phyloP scores from a whole-genome alignment of 2,888 invertebrate species.

The Cancer borealis region DNA sequence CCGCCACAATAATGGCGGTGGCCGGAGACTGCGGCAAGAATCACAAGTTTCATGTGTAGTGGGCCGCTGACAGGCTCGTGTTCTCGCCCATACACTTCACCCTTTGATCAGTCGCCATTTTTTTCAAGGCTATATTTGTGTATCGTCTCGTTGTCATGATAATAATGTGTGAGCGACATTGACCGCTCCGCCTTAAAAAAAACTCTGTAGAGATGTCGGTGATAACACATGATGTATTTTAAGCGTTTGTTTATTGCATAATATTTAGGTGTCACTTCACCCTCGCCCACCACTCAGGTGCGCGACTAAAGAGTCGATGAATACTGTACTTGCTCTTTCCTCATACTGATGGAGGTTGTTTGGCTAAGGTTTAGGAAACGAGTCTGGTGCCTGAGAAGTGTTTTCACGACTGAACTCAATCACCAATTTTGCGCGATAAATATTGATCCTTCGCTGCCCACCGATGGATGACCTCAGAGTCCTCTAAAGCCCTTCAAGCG shows the following conservation, averaged over 20 bases:
- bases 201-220: neutral
- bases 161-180: neutral
- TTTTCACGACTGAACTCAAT: constrained; percentile 45
- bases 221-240: constrained; percentile 9
- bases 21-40: neutral
- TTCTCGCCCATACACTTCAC: neutral
- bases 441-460: constrained; percentile 48
- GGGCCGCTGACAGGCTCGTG: neutral
- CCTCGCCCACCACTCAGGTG: neutral
- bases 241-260: neutral
- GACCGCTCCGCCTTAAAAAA: neutral
- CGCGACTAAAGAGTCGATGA: constrained; percentile 26
- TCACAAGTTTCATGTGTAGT: constrained; percentile 36
- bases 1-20: neutral
- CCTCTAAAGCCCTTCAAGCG: constrained; percentile 57
- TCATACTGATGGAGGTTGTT: constrained; percentile 9
- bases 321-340: constrained; percentile 23
- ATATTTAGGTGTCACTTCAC: constrained; percentile 7
- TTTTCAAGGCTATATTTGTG: neutral
- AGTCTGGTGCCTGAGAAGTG: constrained; percentile 29
- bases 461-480: constrained; percentile 60
- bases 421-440: constrained; percentile 60
- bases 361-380: constrained; percentile 18
- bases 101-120: constrained; percentile 17
- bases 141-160: neutral